Conservation (phyloP, 2,797 vertebrate genomes). For the Acipenser transmontanus region DNA sequence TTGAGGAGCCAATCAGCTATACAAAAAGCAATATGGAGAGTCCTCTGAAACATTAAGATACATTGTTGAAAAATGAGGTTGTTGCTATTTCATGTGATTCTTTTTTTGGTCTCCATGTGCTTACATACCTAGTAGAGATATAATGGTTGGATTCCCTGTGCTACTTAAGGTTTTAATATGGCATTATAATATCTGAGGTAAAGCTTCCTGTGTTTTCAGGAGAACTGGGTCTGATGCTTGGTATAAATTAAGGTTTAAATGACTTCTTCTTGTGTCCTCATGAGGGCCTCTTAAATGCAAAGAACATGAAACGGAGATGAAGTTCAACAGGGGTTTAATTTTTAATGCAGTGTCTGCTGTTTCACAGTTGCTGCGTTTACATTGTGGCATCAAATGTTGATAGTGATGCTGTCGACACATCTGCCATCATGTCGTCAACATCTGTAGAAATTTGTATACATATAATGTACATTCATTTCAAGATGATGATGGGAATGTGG, state of each 20-base stretch:
- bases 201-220: slow-evolving; percentile 31
- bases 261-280: slow-evolving; percentile 38
- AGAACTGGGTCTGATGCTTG: slow-evolving; percentile 31
- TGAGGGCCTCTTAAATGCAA: slow-evolving; percentile 14
- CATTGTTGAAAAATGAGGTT: neutral
- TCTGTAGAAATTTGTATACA: no score
- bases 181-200: slow-evolving; percentile 43
- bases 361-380: neutral
- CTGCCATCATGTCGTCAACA: no score
- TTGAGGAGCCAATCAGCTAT: slow-evolving; percentile 17
- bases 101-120: slow-evolving; percentile 41
- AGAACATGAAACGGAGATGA: slow-evolving; percentile 1
- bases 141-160: slow-evolving; percentile 42
- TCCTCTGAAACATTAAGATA: neutral
- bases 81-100: neutral
- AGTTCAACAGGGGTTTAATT: slow-evolving; percentile 8
- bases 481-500: no score
- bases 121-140: slow-evolving; percentile 44
- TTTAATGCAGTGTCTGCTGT: neutral
- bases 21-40: slow-evolving; percentile 3
- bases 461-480: no score
- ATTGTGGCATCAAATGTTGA: no score
- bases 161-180: slow-evolving; percentile 44
- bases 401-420: no score
- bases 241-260: slow-evolving; percentile 44